Evolutionary conservation across 2,113 vertebrate genomes (phyloP), one percentile per base, ranked within the genome.

Genomic region (Gallinago undulata): DNA sequence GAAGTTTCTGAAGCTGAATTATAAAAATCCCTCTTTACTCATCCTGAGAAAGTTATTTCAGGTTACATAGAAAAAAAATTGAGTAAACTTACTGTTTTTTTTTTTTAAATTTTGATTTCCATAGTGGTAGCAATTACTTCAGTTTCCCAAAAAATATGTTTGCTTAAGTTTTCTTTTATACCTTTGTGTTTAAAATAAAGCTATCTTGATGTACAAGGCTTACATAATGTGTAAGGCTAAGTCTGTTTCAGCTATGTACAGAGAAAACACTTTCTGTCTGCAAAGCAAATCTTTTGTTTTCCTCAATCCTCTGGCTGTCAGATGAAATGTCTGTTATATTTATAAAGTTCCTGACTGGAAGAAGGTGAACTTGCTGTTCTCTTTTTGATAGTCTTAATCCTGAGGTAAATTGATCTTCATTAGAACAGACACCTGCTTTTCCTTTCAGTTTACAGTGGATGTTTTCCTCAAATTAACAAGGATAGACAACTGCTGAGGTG

Each of bases 361-460:
- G 57, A 83, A 85, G 60, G 74, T 93, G 82, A 91, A 87, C 66
- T 47, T 84, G 43, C 5, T 69, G 47, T 19, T 76, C n/a, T 82
- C 22, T 75, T 93, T 87, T 75, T 75, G 47, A 39, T 37, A 78
- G 64, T n/a, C 66, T 87, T 85, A 84, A 87, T 68, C 48, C 19
- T 48, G 30, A 90, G n/a, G 4, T 41, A 79, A 94, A 93, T 28
- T 85, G 69, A 93, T 82, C 48, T 82, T 93, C 43, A 93, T 93
- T 82, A 41, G 48, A 90, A 91, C 25, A 78, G 90, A 88, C 85
- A 89, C 5, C 15, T 84, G 25, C 7, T 84, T 95, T 89, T 93
- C 55, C 74, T 89, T 91, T 74, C 18, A 16, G 60, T 22, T 91
- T 86, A 66, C n/a, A 76, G 30, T 64, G 62, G 43, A 79, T 63